phyloP scores from a whole-genome alignment of 2,888 invertebrate genomes.

The Phasia obesa region DNA sequence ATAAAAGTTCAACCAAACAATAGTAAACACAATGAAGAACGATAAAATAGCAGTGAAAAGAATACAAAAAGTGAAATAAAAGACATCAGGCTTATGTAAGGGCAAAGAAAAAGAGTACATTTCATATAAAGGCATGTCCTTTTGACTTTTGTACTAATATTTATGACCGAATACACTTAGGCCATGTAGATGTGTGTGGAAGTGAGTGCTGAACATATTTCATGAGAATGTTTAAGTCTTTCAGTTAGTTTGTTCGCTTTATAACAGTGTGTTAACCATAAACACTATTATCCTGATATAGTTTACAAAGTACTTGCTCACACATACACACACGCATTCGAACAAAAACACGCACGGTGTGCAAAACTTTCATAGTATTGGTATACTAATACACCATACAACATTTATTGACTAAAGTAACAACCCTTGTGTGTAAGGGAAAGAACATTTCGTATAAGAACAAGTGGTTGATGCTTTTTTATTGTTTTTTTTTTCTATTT shows the following conservation, averaged over 20 bases:
- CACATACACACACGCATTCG: conserved; percentile 41
- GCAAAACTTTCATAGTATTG: conserved; percentile 1
- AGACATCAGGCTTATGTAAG: conserved; percentile 14
- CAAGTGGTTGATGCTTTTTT: conserved; percentile 75
- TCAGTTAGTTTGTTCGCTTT: conserved; percentile 41
- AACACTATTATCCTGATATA: conserved; percentile 54
- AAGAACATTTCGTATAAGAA: conserved; percentile 75
- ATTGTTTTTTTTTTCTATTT: conserved; percentile 64
- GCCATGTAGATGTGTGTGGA: conserved; percentile 68
- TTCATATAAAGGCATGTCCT: conserved; percentile 67
- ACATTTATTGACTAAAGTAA: conserved; percentile 57
- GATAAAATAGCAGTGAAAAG: conserved; percentile 23
- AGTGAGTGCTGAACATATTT: conserved; percentile 39
- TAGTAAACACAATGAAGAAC: conserved; percentile 25
- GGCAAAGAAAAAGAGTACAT: conserved; percentile 27
- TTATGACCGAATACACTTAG: conserved; percentile 48
- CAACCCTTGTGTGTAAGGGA: conserved; percentile 71
- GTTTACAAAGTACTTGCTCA: conserved; percentile 26
- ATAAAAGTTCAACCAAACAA: conserved; percentile 54
- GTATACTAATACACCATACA: background rate
- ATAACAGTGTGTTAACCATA: conserved; percentile 62
- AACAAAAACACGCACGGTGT: background rate
- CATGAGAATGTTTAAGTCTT: conserved; percentile 11
- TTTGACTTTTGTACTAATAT: conserved; percentile 66
- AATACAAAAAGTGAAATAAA: conserved; percentile 50